Percentiles rank a stretch among this genome's conserved stretches.
Conservation (phyloP, 2,113 vertebrate species). For the Agapornis roseicollis region DNA sequence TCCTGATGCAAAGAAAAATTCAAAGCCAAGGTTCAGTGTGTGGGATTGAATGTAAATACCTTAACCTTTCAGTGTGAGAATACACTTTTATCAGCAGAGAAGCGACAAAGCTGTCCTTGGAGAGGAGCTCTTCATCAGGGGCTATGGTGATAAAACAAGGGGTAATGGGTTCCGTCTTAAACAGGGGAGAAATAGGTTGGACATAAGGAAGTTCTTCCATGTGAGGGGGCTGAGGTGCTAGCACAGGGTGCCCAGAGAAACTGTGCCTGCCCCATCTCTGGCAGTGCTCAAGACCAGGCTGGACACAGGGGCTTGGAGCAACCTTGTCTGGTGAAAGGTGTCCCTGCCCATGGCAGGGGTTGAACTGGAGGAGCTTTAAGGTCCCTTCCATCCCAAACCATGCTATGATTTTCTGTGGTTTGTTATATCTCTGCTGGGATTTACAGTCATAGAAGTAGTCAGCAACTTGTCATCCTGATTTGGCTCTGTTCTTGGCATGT, state of each 20-base stretch:
- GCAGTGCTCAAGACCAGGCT: not conserved
- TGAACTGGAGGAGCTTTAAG: not conserved
- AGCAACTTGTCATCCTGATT: not conserved
- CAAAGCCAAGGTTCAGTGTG: not conserved
- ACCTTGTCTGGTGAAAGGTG: not conserved
- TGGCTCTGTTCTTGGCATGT: not conserved
- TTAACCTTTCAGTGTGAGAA: not conserved
- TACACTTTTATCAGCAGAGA: not conserved
- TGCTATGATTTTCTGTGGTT: not conserved
- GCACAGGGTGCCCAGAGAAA: not conserved
- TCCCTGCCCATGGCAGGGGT: not conserved
- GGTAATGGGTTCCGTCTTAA: not conserved
- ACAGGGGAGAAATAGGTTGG: not conserved
- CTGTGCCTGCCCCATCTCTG: not conserved
- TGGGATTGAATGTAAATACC: not conserved
- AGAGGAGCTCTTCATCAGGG: not conserved
- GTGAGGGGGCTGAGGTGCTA: not conserved
- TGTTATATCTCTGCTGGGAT: not conserved
- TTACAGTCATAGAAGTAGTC: not conserved
- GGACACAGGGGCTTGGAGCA: not conserved
- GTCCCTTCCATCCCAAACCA: not conserved
- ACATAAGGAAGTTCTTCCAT: not conserved
- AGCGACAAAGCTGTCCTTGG: not conserved
- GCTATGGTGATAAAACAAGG: not conserved
- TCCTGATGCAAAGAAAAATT: not conserved